Percentiles rank a stretch among this genome's conserved stretches.
Evolutionary conservation across 2,113 vertebrate genomes (phyloP).

Genomic region (Equus quagga): DNA sequence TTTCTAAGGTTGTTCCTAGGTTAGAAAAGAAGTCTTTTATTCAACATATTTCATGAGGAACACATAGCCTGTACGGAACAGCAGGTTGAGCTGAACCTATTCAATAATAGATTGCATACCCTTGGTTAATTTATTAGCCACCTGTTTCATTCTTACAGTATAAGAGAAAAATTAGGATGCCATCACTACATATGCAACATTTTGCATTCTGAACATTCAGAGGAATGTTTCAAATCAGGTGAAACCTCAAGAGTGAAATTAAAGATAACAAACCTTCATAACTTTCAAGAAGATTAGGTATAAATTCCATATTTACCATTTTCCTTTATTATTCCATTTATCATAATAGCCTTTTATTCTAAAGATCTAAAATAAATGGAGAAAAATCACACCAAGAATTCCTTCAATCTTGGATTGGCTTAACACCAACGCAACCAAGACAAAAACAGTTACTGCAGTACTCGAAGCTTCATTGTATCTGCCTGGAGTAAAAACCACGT

Average conservation of each 20-base stretch:
- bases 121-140: slow-evolving; percentile 87
- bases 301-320: neutral
- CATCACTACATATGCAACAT: slow-evolving; percentile 55
- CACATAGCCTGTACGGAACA: slow-evolving; percentile 74
- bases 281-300: neutral
- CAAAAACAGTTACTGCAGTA: neutral
- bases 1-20: slow-evolving; percentile 69
- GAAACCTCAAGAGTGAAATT: slow-evolving; percentile 58
- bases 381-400: slow-evolving; percentile 1
- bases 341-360: neutral
- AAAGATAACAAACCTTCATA: slow-evolving; percentile 11
- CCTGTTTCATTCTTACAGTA: slow-evolving; percentile 81
- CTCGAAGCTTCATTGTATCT: neutral
- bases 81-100: slow-evolving; percentile 70
- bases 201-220: slow-evolving; percentile 64
- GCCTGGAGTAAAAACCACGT: neutral
- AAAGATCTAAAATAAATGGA: slow-evolving; percentile 41
- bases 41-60: slow-evolving; percentile 81
- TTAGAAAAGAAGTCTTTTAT: slow-evolving; percentile 78
- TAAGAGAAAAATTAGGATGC: slow-evolving; percentile 80
- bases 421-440: neutral
- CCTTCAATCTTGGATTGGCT: neutral
- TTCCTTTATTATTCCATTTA: neutral
- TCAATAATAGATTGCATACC: slow-evolving; percentile 83
- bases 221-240: slow-evolving; percentile 62